These are phyloP conservation scores for Chrysodeixis includens DNA, from an alignment of 2,888 invertebrate genomes.

Conservation along the genomic window DNA sequence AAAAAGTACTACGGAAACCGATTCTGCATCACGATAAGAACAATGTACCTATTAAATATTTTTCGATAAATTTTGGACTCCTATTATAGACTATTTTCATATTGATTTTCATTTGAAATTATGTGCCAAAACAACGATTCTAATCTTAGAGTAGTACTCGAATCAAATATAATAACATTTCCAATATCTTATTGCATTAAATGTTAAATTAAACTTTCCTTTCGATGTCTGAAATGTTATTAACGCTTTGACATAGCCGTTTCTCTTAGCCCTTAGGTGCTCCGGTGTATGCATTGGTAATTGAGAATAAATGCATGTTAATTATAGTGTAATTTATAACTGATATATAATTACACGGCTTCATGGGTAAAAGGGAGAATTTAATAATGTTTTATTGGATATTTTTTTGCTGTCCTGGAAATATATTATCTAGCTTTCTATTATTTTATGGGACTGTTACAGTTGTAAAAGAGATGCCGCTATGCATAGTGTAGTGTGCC, in stretches of 20 bases:
- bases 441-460: no score
- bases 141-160: no score
- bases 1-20: no score
- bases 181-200: slow-evolving; percentile 11
- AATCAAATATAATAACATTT: slow-evolving; percentile 19
- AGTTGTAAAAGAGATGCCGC: background rate
- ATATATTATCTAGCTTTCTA: no score
- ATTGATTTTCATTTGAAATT: no score
- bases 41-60: no score
- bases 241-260: slow-evolving; percentile 18
- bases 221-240: slow-evolving; percentile 16
- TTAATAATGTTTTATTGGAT: background rate
- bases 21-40: no score
- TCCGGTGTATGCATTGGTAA: slow-evolving; percentile 12
- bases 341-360: background rate
- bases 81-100: no score
- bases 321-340: slow-evolving; percentile 2
- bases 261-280: slow-evolving; percentile 21
- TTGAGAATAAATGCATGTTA: slow-evolving; percentile 2
- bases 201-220: slow-evolving; percentile 28
- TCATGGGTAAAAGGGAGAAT: background rate
- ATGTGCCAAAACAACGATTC: no score
- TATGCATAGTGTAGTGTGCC: background rate
- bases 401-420: no score
- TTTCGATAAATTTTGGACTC: no score